Base-by-base conservation (phyloP, 92 coral and sea anemone genomes). In the Paramuricea clavata region DNA sequence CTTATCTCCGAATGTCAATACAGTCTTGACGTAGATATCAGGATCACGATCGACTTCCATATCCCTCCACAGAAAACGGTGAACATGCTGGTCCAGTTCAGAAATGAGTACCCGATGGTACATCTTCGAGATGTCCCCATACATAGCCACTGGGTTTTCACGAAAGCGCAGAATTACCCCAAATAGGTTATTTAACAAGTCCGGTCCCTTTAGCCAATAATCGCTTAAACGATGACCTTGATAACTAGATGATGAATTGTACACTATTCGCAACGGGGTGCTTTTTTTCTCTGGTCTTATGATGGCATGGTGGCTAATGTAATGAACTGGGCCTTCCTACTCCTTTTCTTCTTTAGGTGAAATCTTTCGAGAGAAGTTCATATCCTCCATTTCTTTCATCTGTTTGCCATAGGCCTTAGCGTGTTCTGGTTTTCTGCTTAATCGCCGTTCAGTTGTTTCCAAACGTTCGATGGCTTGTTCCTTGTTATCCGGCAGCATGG, bases 1-100 rank as follows among this genome's bases (percentile, higher is more conserved):
- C 73, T 88, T 93, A 74, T 93, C 93, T 21, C 95, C 92, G 33
- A 93, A 93, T 12, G 93, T 87, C 9, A 93, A 76, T 12, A 88
- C 87, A 11, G 56, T 69, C 81, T 83, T 71, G 15, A 83, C 81
- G 27, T 80, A 78, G 25, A 64, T 78, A 67, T 92, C 94, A 15
- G 92, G 90, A 34, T 76, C 83, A 31, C 84, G 77, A 5, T 82
- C 54, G 16, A 85, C 41, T 23, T 91, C 89, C 74, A 83, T 23
- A 35, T 91, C 42, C 43, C 87, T 82, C 91, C 91, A 91, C n/a
- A 87, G 70, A 80, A 76, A 91, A 22, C 89, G 89, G 42, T 91
- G 93, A 3, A 87, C 89, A 36, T 91, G 93, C 73, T 87, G 91
- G 50, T 87, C 93, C 12, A 17, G 12, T 65, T 57, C 81, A 5